Base-by-base conservation (phyloP, 2,888 invertebrate genomes). In the Drosophila hamatofila region DNA sequence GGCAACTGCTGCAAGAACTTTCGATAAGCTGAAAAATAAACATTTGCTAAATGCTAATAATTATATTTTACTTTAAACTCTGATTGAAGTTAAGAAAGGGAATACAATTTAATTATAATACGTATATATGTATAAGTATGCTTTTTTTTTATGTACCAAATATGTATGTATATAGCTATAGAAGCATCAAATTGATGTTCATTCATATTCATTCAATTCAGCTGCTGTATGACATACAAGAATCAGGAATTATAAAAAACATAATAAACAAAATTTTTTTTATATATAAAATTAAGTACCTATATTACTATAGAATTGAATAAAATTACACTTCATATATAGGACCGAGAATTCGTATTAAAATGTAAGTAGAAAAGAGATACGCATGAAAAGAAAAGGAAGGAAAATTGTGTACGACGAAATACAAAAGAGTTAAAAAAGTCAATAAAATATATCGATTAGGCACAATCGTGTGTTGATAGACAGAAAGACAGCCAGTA, bases 1-100 rank as follows among this genome's bases (percentile, higher is more conserved):
- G 16, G 37, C 25, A 33, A 41, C 27, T 14, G 11, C 35, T 9
- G 23, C 30, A 37, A 65, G 52, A 52, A 65, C 54, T 23, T 37
- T 37, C 27, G 18, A 16, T 16, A 23, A 33, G 14, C 9, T 16
- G 23, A 0, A 18, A 16, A 0, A 18, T 14, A 18, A 11, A 18
- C 30, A 30, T 30, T 30, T 49, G 6, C 23, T 8, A 7, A 42
- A 21, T 14, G 3, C 11, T 23, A 3, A 35, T 11, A 7, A n/a
- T 21, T 33, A 6, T 9, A 16, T 42, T 3, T 18, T 18, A 16
- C 9, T 27, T 9, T 0, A 41, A 18, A 2, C 12, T 18, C 18
- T 18, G 14, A 33, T 35, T 48, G 5, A 48, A 18, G 1, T 11
- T 27, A 18, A 30, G 5, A 8, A 14, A 35, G 3, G 2, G 3